A percentile compares a stretch with the other conserved stretches of the same genome.
Evolutionary conservation across 2,113 vertebrate species (phyloP).

Genomic region (Anhinga anhinga): DNA sequence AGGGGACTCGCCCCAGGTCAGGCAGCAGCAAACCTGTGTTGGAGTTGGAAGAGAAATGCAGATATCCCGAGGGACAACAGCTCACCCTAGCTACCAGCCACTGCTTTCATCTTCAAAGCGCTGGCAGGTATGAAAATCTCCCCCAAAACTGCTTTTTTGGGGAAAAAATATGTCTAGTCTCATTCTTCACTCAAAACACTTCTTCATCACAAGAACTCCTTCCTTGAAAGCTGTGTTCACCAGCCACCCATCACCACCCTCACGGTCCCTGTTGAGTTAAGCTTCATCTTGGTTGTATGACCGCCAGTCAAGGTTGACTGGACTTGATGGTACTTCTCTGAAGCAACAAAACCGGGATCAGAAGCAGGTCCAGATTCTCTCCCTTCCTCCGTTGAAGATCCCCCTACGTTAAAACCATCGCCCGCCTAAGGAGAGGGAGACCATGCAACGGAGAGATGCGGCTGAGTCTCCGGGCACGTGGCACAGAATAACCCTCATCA

Average conservation of each 20-base stretch:
- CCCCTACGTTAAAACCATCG: fast-evolving
- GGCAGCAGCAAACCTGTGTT: neutral
- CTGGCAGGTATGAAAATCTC: neutral
- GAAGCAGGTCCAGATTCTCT: neutral
- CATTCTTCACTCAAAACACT: neutral
- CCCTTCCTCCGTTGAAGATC: neutral
- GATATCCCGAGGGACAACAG: neutral
- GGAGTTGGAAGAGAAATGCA: neutral
- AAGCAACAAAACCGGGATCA: neutral
- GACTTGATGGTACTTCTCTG: neutral
- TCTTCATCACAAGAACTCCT: neutral
- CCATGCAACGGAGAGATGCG: fast-evolving
- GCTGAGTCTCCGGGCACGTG: fast-evolving
- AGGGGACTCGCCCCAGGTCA: neutral
- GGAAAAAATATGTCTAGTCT: neutral
- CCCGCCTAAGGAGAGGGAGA: neutral
- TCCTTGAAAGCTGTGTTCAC: neutral
- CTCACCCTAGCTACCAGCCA: neutral
- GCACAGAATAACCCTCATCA: neutral
- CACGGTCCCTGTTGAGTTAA: neutral
- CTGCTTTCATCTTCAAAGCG: neutral
- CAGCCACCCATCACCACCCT: neutral
- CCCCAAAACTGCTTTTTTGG: neutral
- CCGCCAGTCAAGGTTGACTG: neutral
- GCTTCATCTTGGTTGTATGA: neutral